Evolutionary conservation across 2,797 vertebrate genomes (phyloP), one percentile per base, ranked within the genome.

Genomic region (Macroramphosus scolopax): DNA sequence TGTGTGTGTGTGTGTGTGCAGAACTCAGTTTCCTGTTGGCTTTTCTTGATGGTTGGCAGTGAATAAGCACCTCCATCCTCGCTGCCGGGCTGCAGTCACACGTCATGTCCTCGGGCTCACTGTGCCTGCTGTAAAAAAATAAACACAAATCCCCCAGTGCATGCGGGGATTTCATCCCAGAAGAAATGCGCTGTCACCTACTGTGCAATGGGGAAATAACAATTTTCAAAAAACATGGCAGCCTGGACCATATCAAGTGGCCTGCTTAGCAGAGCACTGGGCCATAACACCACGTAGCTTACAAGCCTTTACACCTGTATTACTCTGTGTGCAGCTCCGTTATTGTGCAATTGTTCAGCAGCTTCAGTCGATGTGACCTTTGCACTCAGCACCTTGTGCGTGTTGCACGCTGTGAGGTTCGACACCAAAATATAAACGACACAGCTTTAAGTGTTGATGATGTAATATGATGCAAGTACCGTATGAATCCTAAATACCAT

Each of bases 181-280:
- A 66, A 80, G 85, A 81, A 80, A 82, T 76, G 59, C 16, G 33
- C 57, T 72, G 73, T 82, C 82, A 86, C 77, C 82, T 81, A 79
- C 83, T 72, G 68, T 55, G 76, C 68, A 71, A 62, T 42, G 72
- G 79, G 77, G 84, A 87, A 87, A 88, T 82, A 87, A 84, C 83
- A 83, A 72, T 65, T 46, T 75, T 58, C 5, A 52, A 79, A n/a
- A 82, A 85, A 77, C 77, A 81, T 70, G 81, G 77, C 78, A 72
- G 66, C 62, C 68, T 40, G 15, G 39, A 75, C 56, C 63, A 40
- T 56, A 39, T 48, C 56, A 45, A 47, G 48, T 8, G 17, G 49
- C 55, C 70, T 47, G 55, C 48, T 55, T 66, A 62, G 63, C 51
- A 46, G 55, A 73, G 60, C 49, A 16, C 40, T 37, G 51, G 57